Conservation (phyloP, 1,140 invertebrate genomes). For the Campoletis sonorensis region DNA sequence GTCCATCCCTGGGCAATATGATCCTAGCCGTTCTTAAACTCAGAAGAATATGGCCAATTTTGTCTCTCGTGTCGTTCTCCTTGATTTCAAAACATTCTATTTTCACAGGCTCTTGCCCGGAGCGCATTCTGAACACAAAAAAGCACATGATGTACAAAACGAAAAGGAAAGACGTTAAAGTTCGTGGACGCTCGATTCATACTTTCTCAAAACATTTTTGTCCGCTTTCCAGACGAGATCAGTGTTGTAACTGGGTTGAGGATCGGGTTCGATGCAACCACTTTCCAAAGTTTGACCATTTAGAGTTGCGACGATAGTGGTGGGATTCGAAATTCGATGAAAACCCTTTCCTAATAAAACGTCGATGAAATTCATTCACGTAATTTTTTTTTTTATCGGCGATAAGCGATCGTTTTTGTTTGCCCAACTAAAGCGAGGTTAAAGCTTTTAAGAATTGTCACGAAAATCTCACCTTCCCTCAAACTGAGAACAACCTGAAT, state of each 20-base stretch:
- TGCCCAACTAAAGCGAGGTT: slow-evolving; percentile 50
- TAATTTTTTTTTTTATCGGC: not conserved
- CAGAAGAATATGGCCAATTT: slow-evolving; percentile 75
- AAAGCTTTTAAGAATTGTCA: slow-evolving; percentile 41
- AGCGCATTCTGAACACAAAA: slow-evolving; percentile 69
- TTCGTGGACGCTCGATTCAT: slow-evolving; percentile 26
- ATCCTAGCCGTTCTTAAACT: slow-evolving; percentile 76
- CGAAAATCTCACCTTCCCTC: slow-evolving; percentile 71
- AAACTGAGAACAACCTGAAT: slow-evolving; percentile 76
- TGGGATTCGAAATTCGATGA: slow-evolving; percentile 72
- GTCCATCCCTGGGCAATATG: slow-evolving; percentile 59
- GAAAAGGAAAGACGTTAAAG: not conserved
- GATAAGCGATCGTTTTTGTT: not conserved
- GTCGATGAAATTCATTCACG: not conserved
- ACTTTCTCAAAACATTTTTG: slow-evolving; percentile 74
- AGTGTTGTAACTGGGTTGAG: slow-evolving; percentile 70
- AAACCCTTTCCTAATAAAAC: slow-evolving; percentile 71
- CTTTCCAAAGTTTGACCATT: slow-evolving; percentile 76
- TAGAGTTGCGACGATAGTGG: slow-evolving; percentile 74
- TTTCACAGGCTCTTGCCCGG: slow-evolving; percentile 74
- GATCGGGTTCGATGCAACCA: slow-evolving; percentile 68
- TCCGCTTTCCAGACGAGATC: slow-evolving; percentile 77
- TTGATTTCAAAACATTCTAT: slow-evolving; percentile 76
- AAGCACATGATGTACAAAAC: not conserved
- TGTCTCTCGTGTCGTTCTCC: slow-evolving; percentile 68